phyloP scores from a whole-genome alignment of 1,140 invertebrate species.

The Geopemphigus sp. region DNA sequence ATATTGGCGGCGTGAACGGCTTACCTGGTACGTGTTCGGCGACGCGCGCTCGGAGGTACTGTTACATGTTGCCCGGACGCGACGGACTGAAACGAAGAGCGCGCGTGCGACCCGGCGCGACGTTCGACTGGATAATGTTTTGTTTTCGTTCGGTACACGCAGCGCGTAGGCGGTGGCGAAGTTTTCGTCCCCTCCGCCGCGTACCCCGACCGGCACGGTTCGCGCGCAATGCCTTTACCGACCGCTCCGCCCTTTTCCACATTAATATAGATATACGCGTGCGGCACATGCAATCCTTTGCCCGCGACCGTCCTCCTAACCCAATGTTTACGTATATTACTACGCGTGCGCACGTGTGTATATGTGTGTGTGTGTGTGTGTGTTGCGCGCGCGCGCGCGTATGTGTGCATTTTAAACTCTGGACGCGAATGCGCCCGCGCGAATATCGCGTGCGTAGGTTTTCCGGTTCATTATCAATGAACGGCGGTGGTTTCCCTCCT shows the following conservation, averaged over 20 bases:
- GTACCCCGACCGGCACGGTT: neutral
- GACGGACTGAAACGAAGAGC: neutral
- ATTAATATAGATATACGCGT: neutral
- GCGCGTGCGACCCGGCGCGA: slow-evolving; percentile 2
- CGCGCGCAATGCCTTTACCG: neutral
- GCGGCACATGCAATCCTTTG: neutral
- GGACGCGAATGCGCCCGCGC: neutral
- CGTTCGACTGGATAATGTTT: slow-evolving; percentile 45
- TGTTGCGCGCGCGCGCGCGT: too few species aligned
- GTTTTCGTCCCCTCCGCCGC: neutral
- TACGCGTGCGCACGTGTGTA: neutral
- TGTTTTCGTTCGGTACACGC: slow-evolving; percentile 20
- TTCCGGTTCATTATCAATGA: slow-evolving; percentile 38
- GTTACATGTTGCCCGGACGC: slow-evolving; percentile 11
- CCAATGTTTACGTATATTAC: neutral
- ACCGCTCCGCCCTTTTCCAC: neutral
- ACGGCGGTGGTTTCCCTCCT: neutral
- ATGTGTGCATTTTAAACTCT: too few species aligned
- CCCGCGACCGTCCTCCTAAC: neutral
- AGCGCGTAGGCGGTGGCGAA: slow-evolving; percentile 13
- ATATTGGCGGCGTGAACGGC: neutral
- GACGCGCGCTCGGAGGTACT: neutral
- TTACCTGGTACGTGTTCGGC: slow-evolving; percentile 35
- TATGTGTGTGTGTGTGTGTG: neutral
- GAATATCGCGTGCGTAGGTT: neutral